Percentiles rank a stretch among this genome's conserved stretches.
phyloP scores from a whole-genome alignment of 2,888 invertebrate genomes.

The Sminthurides aquaticus region DNA sequence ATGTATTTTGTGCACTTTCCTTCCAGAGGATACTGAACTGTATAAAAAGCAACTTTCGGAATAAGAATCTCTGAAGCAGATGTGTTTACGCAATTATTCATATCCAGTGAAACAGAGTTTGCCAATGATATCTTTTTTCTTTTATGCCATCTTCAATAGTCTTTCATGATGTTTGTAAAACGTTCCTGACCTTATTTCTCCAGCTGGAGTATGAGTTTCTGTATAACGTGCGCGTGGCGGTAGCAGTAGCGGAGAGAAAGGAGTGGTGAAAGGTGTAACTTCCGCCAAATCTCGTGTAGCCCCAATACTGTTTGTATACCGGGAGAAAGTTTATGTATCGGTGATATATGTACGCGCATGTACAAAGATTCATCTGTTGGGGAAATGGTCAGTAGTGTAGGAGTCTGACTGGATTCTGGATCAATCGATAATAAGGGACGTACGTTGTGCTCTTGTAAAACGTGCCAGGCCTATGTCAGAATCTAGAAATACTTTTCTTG shows the following conservation, averaged over 20 bases:
- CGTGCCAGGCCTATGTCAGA: too few relatives aligned
- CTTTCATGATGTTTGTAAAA: neutral
- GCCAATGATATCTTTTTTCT: too few relatives aligned
- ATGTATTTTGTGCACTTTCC: conserved; percentile 72
- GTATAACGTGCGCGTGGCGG: too few relatives aligned
- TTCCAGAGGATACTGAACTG: conserved; percentile 61
- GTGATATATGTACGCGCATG: conserved; percentile 14
- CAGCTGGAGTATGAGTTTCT: too few relatives aligned
- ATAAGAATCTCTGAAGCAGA: too few relatives aligned
- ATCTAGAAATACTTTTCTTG: too few relatives aligned
- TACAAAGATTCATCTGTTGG: neutral
- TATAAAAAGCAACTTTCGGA: conserved; percentile 58
- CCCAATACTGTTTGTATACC: neutral
- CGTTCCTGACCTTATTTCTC: too few relatives aligned
- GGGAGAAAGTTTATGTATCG: neutral
- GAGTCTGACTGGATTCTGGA: conserved; percentile 4
- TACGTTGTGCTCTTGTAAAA: neutral
- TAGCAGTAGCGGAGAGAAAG: neutral
- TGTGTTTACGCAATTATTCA: too few relatives aligned
- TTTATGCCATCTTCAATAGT: neutral
- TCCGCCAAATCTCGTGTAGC: neutral
- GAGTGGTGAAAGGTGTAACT: neutral
- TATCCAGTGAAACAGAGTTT: too few relatives aligned
- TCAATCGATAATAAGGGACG: conserved; percentile 18
- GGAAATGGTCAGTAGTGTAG: neutral